Evolutionary conservation across 2,888 invertebrate species (phyloP).

Genomic region (Druceiella hillmani): DNA sequence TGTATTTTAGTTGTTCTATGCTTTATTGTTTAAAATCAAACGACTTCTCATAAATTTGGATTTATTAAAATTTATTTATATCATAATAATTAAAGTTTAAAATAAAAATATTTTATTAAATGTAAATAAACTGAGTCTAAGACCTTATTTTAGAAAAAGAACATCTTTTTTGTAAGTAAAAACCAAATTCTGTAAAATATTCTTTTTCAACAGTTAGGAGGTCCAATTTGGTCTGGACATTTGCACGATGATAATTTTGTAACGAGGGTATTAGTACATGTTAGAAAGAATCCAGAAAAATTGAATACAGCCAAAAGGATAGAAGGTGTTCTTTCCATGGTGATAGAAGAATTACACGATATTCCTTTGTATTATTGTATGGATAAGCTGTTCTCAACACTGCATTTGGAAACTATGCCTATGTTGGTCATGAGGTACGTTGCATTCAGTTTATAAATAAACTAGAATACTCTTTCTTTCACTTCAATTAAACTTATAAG

Average conservation of each 20-base stretch:
- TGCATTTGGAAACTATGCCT: slow-evolving; percentile 67
- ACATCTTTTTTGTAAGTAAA: too few species aligned
- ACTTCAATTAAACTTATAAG: too few species aligned
- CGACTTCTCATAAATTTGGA: slow-evolving; percentile 6
- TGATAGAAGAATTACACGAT: slow-evolving; percentile 77
- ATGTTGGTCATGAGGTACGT: slow-evolving; percentile 65
- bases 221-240: slow-evolving; percentile 90
- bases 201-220: slow-evolving; percentile 63
- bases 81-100: too few species aligned
- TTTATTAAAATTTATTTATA: too few species aligned
- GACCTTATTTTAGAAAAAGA: too few species aligned
- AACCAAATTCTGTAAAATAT: too few species aligned
- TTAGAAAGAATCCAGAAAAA: slow-evolving; percentile 38
- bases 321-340: slow-evolving; percentile 73
- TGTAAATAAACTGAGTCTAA: too few species aligned
- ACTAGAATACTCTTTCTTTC: too few species aligned
- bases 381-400: slow-evolving; percentile 68
- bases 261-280: slow-evolving; percentile 51
- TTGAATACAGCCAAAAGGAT: slow-evolving; percentile 71
- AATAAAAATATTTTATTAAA: too few species aligned
- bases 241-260: slow-evolving; percentile 81
- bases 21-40: too few species aligned
- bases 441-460: too few species aligned
- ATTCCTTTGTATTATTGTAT: slow-evolving; percentile 83
- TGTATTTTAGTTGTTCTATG: background rate